These are phyloP conservation scores for Nibea coibor DNA, from an alignment of 2,113 vertebrate genomes.

Conservation along the genomic window DNA sequence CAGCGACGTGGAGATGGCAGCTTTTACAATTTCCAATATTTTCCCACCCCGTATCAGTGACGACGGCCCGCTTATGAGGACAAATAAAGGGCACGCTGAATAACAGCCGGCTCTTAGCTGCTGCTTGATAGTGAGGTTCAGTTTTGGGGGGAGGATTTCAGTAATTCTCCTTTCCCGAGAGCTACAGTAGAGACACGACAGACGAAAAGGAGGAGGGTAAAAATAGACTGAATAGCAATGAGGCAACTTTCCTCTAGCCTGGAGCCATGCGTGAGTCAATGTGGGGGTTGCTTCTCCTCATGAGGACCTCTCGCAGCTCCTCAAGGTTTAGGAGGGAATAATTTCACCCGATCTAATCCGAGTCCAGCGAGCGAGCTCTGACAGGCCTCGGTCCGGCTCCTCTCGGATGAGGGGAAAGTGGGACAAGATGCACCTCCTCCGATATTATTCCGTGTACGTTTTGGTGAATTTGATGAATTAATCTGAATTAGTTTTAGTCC, in stretches of 20 bases:
- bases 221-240: slow-evolving; percentile 81
- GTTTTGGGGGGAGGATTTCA: slow-evolving; percentile 49
- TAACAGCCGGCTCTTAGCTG: neutral
- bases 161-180: slow-evolving; percentile 53
- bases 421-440: slow-evolving; percentile 20
- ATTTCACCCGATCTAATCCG: slow-evolving; percentile 39
- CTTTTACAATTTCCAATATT: neutral
- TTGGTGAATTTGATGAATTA: slow-evolving; percentile 29
- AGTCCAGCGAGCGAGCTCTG: slow-evolving; percentile 46
- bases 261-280: slow-evolving; percentile 71
- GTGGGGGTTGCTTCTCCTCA: slow-evolving; percentile 46
- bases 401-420: slow-evolving; percentile 37
- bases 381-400: slow-evolving; percentile 29
- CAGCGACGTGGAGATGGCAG: neutral
- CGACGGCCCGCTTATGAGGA: slow-evolving; percentile 20
- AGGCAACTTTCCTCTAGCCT: slow-evolving; percentile 68
- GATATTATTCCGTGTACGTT: too few species aligned
- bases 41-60: neutral
- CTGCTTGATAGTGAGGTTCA: slow-evolving; percentile 5
- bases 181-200: slow-evolving; percentile 46
- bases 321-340: slow-evolving; percentile 48
- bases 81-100: slow-evolving; percentile 34
- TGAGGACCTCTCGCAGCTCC: slow-evolving; percentile 50
- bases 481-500: slow-evolving; percentile 39
- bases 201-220: slow-evolving; percentile 61